phyloP scores from a whole-genome alignment of 92 coral and sea anemone species.

The Virgularia gustaviana region DNA sequence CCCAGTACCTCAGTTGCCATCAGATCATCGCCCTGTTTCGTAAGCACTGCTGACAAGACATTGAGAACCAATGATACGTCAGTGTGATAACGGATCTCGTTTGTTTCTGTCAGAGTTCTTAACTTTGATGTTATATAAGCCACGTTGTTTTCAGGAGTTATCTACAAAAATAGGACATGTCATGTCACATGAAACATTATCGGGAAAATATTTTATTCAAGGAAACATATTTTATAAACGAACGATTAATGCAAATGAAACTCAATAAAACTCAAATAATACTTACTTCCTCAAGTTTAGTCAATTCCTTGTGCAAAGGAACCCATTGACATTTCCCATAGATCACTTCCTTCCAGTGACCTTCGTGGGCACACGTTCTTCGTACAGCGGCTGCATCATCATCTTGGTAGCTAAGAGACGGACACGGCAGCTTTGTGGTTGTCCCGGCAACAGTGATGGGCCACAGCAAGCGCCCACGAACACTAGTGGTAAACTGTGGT shows the following conservation, averaged over 20 bases:
- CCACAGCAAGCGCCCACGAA: constrained; percentile 75
- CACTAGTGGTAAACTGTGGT: constrained; percentile 57
- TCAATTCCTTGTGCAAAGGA: background rate
- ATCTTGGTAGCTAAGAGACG: constrained; percentile 1
- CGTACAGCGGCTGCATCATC: background rate
- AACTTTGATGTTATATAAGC: background rate
- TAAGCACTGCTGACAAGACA: background rate
- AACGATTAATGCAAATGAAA: too few species aligned
- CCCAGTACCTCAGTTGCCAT: background rate
- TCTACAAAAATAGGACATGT: too few species aligned
- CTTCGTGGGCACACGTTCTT: constrained; percentile 16
- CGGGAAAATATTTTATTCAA: too few species aligned
- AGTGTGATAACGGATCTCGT: background rate
- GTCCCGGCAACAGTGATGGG: constrained; percentile 64
- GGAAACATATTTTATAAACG: too few species aligned
- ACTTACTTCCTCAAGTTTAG: constrained; percentile 9
- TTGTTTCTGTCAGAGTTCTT: background rate
- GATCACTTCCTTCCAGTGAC: constrained; percentile 10
- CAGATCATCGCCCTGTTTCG: background rate
- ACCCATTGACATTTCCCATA: constrained; percentile 9
- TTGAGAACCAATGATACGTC: background rate
- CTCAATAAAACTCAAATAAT: too few species aligned
- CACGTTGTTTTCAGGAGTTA: too few species aligned
- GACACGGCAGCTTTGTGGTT: constrained; percentile 59
- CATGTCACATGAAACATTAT: too few species aligned